Base-by-base conservation (phyloP, 2,888 invertebrate species). In the Psylliodes chrysocephalus region DNA sequence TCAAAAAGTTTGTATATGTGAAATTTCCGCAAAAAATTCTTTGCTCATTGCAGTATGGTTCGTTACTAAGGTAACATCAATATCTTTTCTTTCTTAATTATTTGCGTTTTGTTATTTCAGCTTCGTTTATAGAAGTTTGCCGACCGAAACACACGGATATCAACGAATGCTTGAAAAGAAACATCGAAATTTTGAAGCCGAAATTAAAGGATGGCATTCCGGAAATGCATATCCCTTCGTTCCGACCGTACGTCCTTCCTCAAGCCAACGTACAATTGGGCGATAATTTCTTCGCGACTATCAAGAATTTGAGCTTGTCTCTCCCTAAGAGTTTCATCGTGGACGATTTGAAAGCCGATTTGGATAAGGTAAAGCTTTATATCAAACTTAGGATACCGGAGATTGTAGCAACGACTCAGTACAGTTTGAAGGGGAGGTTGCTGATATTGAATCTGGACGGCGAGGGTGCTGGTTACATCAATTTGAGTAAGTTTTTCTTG, bases 391-490 rank as follows among this genome's bases (percentile, higher is more conserved):
- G 81, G 40, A 86, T 92, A 35, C 90, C 91, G 0, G 84, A 85
- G 42, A 75, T 92, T 28, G 83, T 84, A 44, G 86, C 91, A 84
- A 85, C 82, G 33, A 86, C 89, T 0, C 82, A 85, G 53, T 92
- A 92, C 78, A 82, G 82, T 7, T 81, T 91, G 18, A 81, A 85
- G 7, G 92, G 91, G 7, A 87, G 87, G 71, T 83, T 92, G 14
- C 82, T 92, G 71, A 86, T 91, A 86, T 78, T 91, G 75, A 90
- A 91, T 0, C 85, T 92, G 30, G 82, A 85, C n/a, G 91, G 91
- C 19, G 83, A 86, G 1, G 91, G 91, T 1, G 77, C 82, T 7
- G 88, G 88, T 57, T 80, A 83, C 8, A 88, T 89, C 25, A 90
- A 88, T 79, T 89, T 89, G 73, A 86, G 89, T 89, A 81, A 87